These are phyloP conservation scores for Drosophila silvestris DNA, from an alignment of 2,888 invertebrate species.

Conservation along the genomic window DNA sequence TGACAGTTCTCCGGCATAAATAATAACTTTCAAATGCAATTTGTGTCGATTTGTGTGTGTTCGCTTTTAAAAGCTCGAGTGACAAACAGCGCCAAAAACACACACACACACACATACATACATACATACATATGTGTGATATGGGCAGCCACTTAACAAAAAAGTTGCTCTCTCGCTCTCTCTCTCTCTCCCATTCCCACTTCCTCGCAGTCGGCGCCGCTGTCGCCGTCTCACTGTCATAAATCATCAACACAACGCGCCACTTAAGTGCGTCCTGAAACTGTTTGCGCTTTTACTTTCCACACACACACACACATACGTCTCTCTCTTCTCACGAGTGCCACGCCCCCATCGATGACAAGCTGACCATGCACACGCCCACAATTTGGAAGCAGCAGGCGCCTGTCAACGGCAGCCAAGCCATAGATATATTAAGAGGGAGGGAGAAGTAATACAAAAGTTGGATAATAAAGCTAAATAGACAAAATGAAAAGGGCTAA, in stretches of 20 bases:
- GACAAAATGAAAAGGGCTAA: conserved; percentile 6
- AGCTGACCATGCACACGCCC: conserved; percentile 61
- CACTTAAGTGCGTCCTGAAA: conserved; percentile 79
- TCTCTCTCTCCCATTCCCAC: conserved; percentile 11
- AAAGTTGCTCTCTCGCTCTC: conserved; percentile 36
- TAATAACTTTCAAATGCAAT: conserved; percentile 79
- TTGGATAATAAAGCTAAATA: conserved; percentile 14
- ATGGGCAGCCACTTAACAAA: conserved; percentile 58
- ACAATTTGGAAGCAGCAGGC: conserved; percentile 49
- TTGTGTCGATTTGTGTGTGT: conserved; percentile 68
- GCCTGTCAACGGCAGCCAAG: conserved; percentile 56
- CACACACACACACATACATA: conserved; percentile 13
- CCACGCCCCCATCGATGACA: conserved; percentile 63
- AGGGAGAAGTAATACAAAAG: conserved; percentile 34
- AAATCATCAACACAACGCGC: conserved; percentile 77
- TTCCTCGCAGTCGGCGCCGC: conserved; percentile 2
- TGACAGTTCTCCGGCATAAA: conserved; percentile 69
- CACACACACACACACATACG: conserved; percentile 34
- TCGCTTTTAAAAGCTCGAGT: conserved; percentile 54
- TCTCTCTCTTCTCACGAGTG: conserved; percentile 7
- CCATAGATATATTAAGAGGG: conserved; percentile 12
- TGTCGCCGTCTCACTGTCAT: conserved; percentile 57
- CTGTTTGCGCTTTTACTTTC: conserved; percentile 73
- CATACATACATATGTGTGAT: conserved; percentile 1
- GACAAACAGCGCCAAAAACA: conserved; percentile 40